phyloP scores from a whole-genome alignment of 2,888 invertebrate genomes.

The Dolomedes plantarius region DNA sequence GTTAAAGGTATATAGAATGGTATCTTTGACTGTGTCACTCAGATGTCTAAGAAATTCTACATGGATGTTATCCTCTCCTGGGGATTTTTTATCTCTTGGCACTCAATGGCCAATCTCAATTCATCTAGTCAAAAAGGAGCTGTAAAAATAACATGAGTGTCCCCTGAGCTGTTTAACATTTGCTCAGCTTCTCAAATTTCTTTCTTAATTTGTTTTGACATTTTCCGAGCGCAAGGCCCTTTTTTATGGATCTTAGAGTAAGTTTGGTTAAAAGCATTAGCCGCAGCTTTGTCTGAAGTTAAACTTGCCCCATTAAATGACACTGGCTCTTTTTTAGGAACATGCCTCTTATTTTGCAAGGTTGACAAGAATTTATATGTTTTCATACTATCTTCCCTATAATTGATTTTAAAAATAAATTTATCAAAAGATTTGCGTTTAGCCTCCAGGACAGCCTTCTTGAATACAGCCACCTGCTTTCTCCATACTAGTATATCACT shows the following conservation, averaged over 20 bases:
- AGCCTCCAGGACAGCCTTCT: background rate
- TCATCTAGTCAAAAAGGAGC: too few relatives aligned
- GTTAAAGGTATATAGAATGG: background rate
- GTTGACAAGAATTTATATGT: background rate
- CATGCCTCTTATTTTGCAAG: background rate
- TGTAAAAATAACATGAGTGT: too few relatives aligned
- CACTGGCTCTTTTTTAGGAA: too few relatives aligned
- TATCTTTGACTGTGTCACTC: background rate
- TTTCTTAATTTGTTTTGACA: background rate
- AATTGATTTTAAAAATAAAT: constrained; percentile 16
- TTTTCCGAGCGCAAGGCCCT: background rate
- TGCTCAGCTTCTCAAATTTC: too few relatives aligned
- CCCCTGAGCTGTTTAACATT: too few relatives aligned
- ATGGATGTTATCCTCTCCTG: constrained; percentile 2
- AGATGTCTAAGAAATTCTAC: background rate
- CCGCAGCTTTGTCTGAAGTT: background rate
- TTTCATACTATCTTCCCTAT: constrained; percentile 1
- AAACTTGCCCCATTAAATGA: too few relatives aligned
- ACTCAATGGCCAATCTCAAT: too few relatives aligned
- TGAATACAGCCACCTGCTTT: constrained; percentile 13
- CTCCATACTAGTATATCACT: constrained; percentile 14
- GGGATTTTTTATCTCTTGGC: too few relatives aligned
- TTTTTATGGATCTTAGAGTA: background rate
- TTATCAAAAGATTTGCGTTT: constrained; percentile 25
- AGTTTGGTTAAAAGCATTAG: constrained; percentile 11